phyloP scores from a whole-genome alignment of 1,140 invertebrate species.

The Brachionus paranguensis region DNA sequence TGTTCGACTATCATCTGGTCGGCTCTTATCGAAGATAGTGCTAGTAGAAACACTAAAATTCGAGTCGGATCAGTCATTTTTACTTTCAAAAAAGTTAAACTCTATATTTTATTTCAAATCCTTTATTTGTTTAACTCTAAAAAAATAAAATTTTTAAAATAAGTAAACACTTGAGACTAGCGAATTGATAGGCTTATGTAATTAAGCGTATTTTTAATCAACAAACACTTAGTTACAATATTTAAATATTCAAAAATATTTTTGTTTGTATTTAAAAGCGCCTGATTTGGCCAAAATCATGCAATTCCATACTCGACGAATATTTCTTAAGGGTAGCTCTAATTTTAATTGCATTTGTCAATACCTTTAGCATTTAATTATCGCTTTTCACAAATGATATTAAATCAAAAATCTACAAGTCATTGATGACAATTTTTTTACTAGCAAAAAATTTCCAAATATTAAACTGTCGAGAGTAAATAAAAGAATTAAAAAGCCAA shows the following conservation, averaged over 20 bases:
- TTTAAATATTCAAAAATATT: slow-evolving; percentile 1
- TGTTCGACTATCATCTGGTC: not conserved
- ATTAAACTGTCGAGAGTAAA: not conserved
- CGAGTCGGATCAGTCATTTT: not conserved
- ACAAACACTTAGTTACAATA: slow-evolving; percentile 15
- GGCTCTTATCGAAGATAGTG: not conserved
- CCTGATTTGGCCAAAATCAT: not conserved
- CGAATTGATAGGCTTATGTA: slow-evolving; percentile 4
- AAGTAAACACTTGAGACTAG: slow-evolving; percentile 10
- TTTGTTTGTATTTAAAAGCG: not conserved
- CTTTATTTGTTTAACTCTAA: slow-evolving; percentile 26
- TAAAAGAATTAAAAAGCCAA: no score
- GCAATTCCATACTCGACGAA: not conserved
- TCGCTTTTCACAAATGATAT: not conserved
- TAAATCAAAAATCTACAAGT: not conserved
- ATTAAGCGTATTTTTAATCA: not conserved
- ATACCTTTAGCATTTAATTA: not conserved
- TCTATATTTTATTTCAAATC: not conserved
- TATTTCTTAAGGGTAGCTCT: not conserved
- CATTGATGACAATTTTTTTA: not conserved
- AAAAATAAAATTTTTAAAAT: not conserved
- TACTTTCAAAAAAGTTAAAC: not conserved
- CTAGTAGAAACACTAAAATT: not conserved
- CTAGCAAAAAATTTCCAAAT: not conserved
- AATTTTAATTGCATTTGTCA: not conserved